phyloP scores from a whole-genome alignment of 1,140 invertebrate species.

The Drosophila gunungcola region DNA sequence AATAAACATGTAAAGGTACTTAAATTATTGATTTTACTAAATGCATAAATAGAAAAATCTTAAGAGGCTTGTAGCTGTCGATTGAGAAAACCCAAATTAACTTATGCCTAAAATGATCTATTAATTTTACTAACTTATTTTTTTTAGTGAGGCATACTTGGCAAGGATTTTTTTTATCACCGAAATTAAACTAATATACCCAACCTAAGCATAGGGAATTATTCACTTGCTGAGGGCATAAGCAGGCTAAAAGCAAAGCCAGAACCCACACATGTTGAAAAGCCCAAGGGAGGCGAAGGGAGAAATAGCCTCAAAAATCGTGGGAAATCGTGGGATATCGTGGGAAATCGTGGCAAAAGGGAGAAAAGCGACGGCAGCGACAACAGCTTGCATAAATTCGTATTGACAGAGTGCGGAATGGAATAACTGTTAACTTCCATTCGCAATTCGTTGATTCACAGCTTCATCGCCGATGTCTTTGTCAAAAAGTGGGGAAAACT shows the following conservation, averaged over 20 bases:
- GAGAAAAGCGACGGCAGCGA: constrained; percentile 18
- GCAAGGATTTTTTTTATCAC: too few species aligned
- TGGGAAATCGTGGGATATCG: not conserved
- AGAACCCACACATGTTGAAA: constrained; percentile 52
- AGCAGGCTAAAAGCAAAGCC: constrained; percentile 30
- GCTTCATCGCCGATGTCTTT: constrained; percentile 65
- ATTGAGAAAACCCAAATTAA: too few species aligned
- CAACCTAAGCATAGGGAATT: not conserved
- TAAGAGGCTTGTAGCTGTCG: too few species aligned
- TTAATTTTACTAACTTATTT: too few species aligned
- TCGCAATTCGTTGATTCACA: constrained; percentile 58
- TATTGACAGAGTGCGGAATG: constrained; percentile 75
- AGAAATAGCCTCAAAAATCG: not conserved
- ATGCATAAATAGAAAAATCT: too few species aligned
- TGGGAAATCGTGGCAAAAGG: not conserved
- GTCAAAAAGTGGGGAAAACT: constrained; percentile 56
- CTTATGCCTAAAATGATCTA: too few species aligned
- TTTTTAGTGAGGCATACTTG: too few species aligned
- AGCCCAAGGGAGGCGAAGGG: not conserved
- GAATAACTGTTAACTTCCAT: constrained; percentile 69
- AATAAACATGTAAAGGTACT: too few species aligned
- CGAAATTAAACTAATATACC: constrained; percentile 4
- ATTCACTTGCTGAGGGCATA: constrained; percentile 5
- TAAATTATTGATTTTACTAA: too few species aligned
- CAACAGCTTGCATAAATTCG: constrained; percentile 79